phyloP scores from a whole-genome alignment of 2,797 vertebrate genomes.

The Peromyscus nudipes region DNA sequence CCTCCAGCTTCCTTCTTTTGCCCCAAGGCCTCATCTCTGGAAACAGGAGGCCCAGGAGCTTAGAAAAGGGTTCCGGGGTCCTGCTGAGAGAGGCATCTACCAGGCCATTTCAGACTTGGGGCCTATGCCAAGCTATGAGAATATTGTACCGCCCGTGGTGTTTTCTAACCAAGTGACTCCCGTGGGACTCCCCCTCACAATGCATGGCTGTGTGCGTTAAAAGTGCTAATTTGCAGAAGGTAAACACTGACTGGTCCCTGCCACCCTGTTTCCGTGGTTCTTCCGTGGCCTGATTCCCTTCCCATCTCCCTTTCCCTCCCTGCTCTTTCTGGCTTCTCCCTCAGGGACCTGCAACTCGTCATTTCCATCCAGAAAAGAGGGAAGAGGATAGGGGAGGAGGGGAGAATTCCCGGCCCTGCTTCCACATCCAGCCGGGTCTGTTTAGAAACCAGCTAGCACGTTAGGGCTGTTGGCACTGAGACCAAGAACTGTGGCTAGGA shows the following conservation, averaged over 20 bases:
- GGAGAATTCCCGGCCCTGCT: background rate
- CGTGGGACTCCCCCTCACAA: background rate
- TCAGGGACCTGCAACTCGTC: background rate
- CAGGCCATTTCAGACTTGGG: background rate
- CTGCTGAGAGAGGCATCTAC: background rate
- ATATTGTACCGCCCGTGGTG: fast-evolving
- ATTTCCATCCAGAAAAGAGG: background rate
- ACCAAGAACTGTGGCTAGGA: background rate
- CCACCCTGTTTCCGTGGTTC: background rate
- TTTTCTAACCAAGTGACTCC: background rate
- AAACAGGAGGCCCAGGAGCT: background rate
- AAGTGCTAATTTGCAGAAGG: background rate
- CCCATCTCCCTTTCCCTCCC: background rate
- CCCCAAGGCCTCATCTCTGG: background rate
- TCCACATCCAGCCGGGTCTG: background rate
- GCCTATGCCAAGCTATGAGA: background rate
- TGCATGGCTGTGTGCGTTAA: background rate
- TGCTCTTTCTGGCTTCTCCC: background rate
- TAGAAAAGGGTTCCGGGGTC: background rate
- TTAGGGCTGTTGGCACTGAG: background rate
- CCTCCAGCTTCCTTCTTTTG: background rate
- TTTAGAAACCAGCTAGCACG: background rate
- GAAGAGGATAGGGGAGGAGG: background rate
- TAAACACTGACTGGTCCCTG: background rate
- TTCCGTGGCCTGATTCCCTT: background rate